phyloP scores from a whole-genome alignment of 2,888 invertebrate genomes.

The Monochamus alternatus region DNA sequence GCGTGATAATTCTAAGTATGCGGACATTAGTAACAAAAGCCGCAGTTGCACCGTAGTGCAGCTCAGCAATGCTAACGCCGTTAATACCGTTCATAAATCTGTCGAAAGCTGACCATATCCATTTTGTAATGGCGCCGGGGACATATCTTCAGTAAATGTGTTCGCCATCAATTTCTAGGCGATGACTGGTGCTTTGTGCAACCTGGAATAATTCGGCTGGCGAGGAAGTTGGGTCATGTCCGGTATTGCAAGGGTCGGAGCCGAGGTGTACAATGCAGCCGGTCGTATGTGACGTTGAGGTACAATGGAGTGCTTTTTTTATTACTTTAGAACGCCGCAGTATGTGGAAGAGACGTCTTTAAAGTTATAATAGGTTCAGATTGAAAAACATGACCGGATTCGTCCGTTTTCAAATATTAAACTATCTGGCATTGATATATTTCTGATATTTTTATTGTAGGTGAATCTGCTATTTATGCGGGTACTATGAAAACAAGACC shows the following conservation, averaged over 20 bases:
- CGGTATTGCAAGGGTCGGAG: background rate
- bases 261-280: slow-evolving; percentile 12
- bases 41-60: slow-evolving; percentile 61
- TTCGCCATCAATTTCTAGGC: slow-evolving; percentile 28
- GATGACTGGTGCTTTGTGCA: slow-evolving; percentile 14
- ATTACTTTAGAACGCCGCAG: too few relatives aligned
- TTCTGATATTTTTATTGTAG: too few relatives aligned
- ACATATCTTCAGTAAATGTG: slow-evolving; percentile 36
- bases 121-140: slow-evolving; percentile 50
- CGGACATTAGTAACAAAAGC: slow-evolving; percentile 63
- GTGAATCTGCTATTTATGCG: too few relatives aligned
- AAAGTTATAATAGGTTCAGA: too few relatives aligned
- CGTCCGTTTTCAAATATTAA: too few relatives aligned
- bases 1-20: slow-evolving; percentile 63
- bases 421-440: too few relatives aligned
- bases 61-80: slow-evolving; percentile 60
- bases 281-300: background rate
- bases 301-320: background rate
- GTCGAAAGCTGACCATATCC: slow-evolving; percentile 61
- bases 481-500: too few relatives aligned
- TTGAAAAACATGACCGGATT: too few relatives aligned
- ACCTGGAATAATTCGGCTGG: slow-evolving; percentile 1
- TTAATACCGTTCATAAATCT: slow-evolving; percentile 65
- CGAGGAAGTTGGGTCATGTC: background rate
- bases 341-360: too few relatives aligned